Percentiles rank a stretch among this genome's conserved stretches.
These are phyloP conservation scores for Julus scanicus DNA, from an alignment of 2,888 invertebrate species.

Conservation along the genomic window DNA sequence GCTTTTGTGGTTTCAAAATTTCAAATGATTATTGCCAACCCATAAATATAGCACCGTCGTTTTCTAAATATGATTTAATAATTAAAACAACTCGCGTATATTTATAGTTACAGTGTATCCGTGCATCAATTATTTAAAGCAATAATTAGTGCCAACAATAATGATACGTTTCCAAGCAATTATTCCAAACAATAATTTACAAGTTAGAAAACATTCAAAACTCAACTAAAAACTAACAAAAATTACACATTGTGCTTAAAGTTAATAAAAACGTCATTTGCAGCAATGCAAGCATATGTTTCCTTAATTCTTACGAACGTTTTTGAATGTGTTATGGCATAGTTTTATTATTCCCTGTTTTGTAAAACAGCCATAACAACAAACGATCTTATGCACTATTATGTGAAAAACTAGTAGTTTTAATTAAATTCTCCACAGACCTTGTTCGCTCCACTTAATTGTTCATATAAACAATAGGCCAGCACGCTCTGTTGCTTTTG, in stretches of 20 bases:
- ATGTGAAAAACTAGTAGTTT: background rate
- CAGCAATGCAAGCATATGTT: background rate
- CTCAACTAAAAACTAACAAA: background rate
- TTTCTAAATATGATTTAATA: too few species aligned
- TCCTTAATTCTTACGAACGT: background rate
- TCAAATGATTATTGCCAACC: background rate
- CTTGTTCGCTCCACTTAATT: background rate
- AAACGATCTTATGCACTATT: background rate
- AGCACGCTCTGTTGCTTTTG: background rate
- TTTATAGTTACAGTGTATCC: background rate
- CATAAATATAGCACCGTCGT: too few species aligned
- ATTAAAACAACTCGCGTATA: too few species aligned
- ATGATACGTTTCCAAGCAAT: background rate
- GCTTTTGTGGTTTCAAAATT: background rate
- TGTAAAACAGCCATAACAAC: too few species aligned
- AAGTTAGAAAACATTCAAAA: background rate
- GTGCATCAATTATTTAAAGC: background rate
- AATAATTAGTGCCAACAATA: background rate
- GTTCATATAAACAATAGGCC: background rate
- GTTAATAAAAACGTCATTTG: background rate
- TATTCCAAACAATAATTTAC: background rate
- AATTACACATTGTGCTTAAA: background rate
- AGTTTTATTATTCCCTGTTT: too few species aligned
- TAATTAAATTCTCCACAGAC: background rate
- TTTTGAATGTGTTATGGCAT: too few species aligned